Evolutionary conservation across 2,797 vertebrate genomes (phyloP).

Genomic region (Avahi laniger): DNA sequence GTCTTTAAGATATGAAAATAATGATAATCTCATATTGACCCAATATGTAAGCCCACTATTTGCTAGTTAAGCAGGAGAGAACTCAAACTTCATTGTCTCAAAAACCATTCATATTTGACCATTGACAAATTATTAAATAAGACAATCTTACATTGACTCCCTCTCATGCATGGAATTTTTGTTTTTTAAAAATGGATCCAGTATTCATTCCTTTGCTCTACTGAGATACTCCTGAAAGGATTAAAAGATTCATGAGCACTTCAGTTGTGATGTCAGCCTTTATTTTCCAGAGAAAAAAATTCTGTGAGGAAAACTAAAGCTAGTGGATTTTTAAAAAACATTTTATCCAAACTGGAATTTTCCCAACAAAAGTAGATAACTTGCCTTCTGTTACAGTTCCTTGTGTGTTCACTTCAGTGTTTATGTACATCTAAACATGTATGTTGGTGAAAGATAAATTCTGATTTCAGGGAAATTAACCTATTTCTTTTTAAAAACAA

Average conservation of each 20-base stretch:
- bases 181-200: background rate
- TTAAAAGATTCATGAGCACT: background rate
- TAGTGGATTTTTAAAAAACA: background rate
- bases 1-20: background rate
- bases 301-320: background rate
- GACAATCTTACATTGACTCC: background rate
- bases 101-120: background rate
- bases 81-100: constrained; percentile 12
- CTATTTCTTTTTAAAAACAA: background rate
- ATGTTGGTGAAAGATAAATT: background rate
- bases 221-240: background rate
- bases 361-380: constrained; percentile 1
- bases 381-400: background rate
- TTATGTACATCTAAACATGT: background rate
- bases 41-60: background rate
- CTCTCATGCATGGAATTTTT: background rate
- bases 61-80: background rate
- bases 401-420: background rate
- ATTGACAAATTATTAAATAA: background rate
- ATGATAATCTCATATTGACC: background rate
- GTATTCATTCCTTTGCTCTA: background rate
- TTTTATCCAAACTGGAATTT: constrained; percentile 8
- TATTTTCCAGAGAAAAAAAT: background rate
- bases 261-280: background rate
- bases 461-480: constrained; percentile 1